Percentiles rank a stretch among this genome's conserved stretches.
phyloP scores from a whole-genome alignment of 2,888 invertebrate genomes.

The Troglohyphantes excavatus region DNA sequence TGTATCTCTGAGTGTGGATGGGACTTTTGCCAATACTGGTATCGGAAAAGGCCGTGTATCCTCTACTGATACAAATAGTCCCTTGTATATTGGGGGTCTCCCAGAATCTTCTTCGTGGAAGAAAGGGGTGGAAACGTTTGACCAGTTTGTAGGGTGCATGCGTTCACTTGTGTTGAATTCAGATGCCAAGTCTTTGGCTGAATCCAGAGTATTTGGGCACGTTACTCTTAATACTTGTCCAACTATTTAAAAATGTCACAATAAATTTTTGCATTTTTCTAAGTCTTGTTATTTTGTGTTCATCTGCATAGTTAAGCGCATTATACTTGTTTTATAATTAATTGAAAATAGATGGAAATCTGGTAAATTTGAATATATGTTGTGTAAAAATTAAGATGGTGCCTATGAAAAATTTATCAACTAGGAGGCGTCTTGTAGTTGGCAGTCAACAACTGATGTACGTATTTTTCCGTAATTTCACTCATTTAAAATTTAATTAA shows the following conservation, averaged over 20 bases:
- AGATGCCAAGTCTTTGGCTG: constrained; percentile 84
- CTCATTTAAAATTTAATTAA: too few species aligned
- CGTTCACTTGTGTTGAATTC: constrained; percentile 83
- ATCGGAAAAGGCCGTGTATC: constrained; percentile 87
- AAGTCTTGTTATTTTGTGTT: too few species aligned
- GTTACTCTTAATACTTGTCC: constrained; percentile 92
- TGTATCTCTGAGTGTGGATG: constrained; percentile 93
- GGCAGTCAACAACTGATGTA: too few species aligned
- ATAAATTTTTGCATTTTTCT: not conserved
- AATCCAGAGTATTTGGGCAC: constrained; percentile 87
- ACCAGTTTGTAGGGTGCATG: constrained; percentile 90
- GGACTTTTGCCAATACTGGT: constrained; percentile 88
- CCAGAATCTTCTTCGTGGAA: constrained; percentile 84
- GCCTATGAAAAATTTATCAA: too few species aligned
- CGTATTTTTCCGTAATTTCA: too few species aligned
- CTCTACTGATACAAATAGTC: constrained; percentile 90
- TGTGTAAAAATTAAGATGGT: too few species aligned
- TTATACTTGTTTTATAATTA: too few species aligned
- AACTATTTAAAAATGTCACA: constrained; percentile 85
- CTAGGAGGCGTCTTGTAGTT: too few species aligned
- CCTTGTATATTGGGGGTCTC: constrained; percentile 95
- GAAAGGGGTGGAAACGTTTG: constrained; percentile 87
- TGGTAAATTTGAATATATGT: too few species aligned
- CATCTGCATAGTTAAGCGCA: too few species aligned
- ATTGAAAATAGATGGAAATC: too few species aligned